Evolutionary conservation across 2,888 invertebrate genomes (phyloP).

Genomic region (Saturnia pavonia): DNA sequence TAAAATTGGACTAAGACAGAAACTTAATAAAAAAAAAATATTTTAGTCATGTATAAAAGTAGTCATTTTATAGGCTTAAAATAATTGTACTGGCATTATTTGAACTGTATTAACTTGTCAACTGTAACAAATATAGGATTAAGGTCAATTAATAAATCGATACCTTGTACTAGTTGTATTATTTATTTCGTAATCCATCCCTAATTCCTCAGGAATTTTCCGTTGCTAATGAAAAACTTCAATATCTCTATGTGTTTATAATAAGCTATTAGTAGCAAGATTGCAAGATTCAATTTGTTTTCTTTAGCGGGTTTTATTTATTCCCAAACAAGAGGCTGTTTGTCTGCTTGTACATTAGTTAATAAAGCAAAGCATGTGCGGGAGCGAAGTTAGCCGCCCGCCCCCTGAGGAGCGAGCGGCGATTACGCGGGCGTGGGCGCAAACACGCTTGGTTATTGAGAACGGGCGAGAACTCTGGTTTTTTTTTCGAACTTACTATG

Average conservation of each 20-base stretch:
- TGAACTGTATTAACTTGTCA: background rate
- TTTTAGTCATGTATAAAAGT: background rate
- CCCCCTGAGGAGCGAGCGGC: too few species aligned
- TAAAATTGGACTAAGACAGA: background rate
- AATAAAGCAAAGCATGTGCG: too few species aligned
- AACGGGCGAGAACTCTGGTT: too few species aligned
- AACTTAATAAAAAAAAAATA: background rate
- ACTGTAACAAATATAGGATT: slow-evolving; percentile 12
- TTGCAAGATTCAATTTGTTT: background rate
- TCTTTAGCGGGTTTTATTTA: too few species aligned
- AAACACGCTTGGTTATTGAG: too few species aligned
- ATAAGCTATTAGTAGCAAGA: background rate
- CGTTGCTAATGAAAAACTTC: slow-evolving; percentile 1
- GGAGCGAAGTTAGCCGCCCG: too few species aligned
- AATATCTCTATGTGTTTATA: background rate
- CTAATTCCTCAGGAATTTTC: too few species aligned
- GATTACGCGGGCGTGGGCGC: too few species aligned
- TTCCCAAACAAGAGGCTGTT: too few species aligned
- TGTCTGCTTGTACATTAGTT: too few species aligned
- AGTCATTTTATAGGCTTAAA: background rate
- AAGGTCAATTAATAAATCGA: background rate
- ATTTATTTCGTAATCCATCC: background rate
- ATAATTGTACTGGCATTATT: background rate
- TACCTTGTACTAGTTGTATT: slow-evolving; percentile 1
- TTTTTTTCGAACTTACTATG: too few species aligned